Percentiles rank a stretch among this genome's conserved stretches.
Conservation (phyloP, 2,888 invertebrate species). For the Platynereis dumerilii region DNA sequence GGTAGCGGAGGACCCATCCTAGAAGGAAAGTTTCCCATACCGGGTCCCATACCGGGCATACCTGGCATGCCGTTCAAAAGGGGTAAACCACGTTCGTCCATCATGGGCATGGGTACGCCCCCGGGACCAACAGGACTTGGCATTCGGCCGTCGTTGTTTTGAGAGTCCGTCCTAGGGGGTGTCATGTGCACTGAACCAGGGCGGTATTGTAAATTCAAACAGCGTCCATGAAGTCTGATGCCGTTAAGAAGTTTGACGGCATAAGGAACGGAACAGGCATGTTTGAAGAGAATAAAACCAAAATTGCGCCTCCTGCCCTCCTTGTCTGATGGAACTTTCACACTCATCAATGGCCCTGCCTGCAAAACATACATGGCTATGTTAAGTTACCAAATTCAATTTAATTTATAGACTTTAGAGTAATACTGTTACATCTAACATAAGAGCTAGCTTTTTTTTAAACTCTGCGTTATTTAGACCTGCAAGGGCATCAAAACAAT, state of each 20-base stretch:
- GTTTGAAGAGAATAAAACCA: conserved; percentile 80
- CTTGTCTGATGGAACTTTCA: conserved; percentile 77
- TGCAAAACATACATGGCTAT: conserved; percentile 57
- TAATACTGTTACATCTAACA: not conserved
- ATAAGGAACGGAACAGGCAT: conserved; percentile 78
- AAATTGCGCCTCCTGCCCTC: conserved; percentile 74
- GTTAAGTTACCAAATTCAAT: not conserved
- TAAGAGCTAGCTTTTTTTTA: too few species aligned
- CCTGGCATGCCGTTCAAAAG: too few species aligned
- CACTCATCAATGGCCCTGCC: conserved; percentile 81
- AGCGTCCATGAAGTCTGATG: conserved; percentile 66
- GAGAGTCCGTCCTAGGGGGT: too few species aligned
- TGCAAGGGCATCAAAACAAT: too few species aligned
- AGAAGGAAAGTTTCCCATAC: too few species aligned
- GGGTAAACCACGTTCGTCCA: too few species aligned
- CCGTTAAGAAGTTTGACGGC: conserved; percentile 78
- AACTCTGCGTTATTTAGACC: too few species aligned
- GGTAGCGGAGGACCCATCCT: too few species aligned
- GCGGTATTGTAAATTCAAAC: not conserved
- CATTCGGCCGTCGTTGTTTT: too few species aligned
- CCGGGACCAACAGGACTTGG: too few species aligned
- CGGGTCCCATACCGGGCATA: too few species aligned
- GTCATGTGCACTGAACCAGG: not conserved
- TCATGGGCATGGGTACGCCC: too few species aligned
- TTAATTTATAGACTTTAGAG: not conserved